phyloP scores from a whole-genome alignment of 2,797 vertebrate species.

The Cyprinella venusta region DNA sequence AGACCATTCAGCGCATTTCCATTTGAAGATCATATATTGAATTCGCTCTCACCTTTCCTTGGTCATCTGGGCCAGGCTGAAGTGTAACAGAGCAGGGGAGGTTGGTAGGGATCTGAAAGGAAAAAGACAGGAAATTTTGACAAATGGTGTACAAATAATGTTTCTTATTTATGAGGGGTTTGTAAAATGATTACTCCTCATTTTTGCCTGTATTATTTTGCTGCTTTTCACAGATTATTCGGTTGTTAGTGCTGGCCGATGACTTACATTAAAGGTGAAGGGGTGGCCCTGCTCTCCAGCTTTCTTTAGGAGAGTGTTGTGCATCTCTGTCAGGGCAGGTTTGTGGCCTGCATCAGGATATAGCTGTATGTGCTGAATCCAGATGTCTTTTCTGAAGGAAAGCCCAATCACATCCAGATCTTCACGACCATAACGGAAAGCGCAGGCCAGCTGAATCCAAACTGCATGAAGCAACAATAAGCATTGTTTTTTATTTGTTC shows the following conservation, averaged over 20 bases:
- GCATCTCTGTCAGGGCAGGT: constrained; percentile 79
- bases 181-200: not conserved
- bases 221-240: not conserved
- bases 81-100: constrained; percentile 88
- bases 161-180: no score
- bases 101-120: constrained; percentile 82
- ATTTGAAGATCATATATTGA: not conserved
- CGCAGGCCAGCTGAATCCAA: constrained; percentile 87
- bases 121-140: constrained; percentile 25
- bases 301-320: constrained; percentile 86
- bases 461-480: constrained; percentile 69
- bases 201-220: not conserved
- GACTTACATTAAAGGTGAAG: constrained; percentile 84
- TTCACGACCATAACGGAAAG: constrained; percentile 90
- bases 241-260: not conserved
- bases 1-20: not conserved
- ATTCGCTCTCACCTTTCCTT: constrained; percentile 81
- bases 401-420: constrained; percentile 92
- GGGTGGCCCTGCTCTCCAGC: constrained; percentile 81
- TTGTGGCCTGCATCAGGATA: constrained; percentile 75
- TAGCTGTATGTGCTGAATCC: constrained; percentile 79
- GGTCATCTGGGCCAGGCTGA: constrained; percentile 86
- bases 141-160: not conserved
- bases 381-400: constrained; percentile 92
- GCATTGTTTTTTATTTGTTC: not conserved